Base-by-base conservation (phyloP, 2,797 vertebrate genomes). In the Tamandua tetradactyla region DNA sequence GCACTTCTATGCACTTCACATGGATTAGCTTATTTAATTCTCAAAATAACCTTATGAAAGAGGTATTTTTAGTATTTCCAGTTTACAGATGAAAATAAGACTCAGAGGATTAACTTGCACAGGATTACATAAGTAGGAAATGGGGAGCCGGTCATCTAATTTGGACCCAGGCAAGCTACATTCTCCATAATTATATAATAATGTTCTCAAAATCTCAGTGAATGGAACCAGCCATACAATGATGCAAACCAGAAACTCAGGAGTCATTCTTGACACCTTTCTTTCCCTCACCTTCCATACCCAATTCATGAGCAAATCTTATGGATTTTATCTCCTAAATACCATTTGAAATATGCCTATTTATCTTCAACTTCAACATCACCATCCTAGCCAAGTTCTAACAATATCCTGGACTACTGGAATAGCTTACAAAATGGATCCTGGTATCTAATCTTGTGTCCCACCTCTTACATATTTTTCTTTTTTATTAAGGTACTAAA, bases 281-380 rank as follows among this genome's bases (percentile, higher is more conserved):
- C 62, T 15, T 9, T 5, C 37, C 37, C 3, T 8, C 40, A 14
- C 37, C 37, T 37, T 59, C 55, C 15, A 2, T 0, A 5, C 2
- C 55, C 52, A 40, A 7, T 1, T 7, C 18, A 32, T 17, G n/a
- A 59, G 1, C n/a, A 13, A 23, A 25, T 15, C 72, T 5, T 25
- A 25, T 8, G 47, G 57, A 27, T 42, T 1, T 79, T 15, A 5
- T 14, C 15, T 69, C 62, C 11, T 10, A 4, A 40, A 49, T 11
- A 20, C 4, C 20, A 14, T 17, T 7, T 22, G 10, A 32, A 11
- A 17, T 52, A 22, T 32, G 3, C 5, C 35, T 44, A 2, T 7
- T 7, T 2, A 1, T 37, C 42, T 23, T 61, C 5, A 9, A 6
- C 0, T 0, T 10, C 57, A 23, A 20, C 13, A 1, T 1, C 6